Percentiles rank a stretch among this genome's conserved stretches.
Evolutionary conservation across 2,888 invertebrate genomes (phyloP).

Genomic region (Coelinius sp.): DNA sequence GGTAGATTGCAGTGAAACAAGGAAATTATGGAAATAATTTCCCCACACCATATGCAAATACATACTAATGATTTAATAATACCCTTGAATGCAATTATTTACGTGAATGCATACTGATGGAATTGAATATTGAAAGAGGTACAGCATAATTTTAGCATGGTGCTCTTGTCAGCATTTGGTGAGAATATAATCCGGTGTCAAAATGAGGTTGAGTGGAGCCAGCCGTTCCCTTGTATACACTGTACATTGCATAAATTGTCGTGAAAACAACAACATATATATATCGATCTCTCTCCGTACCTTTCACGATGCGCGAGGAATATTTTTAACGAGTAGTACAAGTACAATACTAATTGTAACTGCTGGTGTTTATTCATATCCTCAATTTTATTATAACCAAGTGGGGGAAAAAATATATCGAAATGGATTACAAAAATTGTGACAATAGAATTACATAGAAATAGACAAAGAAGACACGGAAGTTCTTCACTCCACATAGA

Average conservation of each 20-base stretch:
- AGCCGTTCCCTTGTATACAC: not conserved
- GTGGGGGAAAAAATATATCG: not conserved
- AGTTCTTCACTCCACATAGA: constrained; percentile 3
- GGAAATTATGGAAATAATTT: constrained; percentile 27
- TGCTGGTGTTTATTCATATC: not conserved
- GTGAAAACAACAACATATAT: constrained; percentile 64
- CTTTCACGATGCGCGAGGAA: constrained; percentile 51
- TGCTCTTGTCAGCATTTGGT: constrained; percentile 53
- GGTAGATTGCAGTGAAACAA: not conserved
- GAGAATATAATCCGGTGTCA: constrained; percentile 54
- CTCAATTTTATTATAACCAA: not conserved
- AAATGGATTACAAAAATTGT: not conserved
- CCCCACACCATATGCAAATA: constrained; percentile 44
- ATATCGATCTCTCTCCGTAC: constrained; percentile 50
- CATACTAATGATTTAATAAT: constrained; percentile 62
- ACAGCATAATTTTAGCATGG: not conserved
- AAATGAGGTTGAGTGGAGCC: constrained; percentile 53
- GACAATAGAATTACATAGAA: too few species aligned
- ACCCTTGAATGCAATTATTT: constrained; percentile 60
- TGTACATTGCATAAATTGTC: constrained; percentile 58
- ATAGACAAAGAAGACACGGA: not conserved
- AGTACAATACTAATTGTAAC: not conserved
- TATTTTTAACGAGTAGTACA: constrained; percentile 16
- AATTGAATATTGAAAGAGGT: constrained; percentile 38
- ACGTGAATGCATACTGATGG: constrained; percentile 63